Percentiles rank a stretch among this genome's conserved stretches.
Conservation (phyloP, 2,888 invertebrate genomes). For the Epicampocera succincta region DNA sequence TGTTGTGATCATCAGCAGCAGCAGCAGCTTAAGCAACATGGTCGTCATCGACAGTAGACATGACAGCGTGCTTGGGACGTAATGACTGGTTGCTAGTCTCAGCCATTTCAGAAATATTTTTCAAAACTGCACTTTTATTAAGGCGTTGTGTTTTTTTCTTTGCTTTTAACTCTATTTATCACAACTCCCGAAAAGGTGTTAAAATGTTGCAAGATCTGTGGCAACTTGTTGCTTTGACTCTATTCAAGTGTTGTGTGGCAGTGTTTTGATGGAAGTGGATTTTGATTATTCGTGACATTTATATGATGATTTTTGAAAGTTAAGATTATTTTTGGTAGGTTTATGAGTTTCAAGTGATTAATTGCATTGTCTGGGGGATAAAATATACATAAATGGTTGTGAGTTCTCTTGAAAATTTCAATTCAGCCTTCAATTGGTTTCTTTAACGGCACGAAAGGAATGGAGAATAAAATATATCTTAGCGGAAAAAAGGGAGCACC, state of each 20-base stretch:
- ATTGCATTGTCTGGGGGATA: conserved; percentile 31
- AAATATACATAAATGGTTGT: not conserved
- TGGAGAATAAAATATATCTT: not conserved
- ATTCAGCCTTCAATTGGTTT: conserved; percentile 24
- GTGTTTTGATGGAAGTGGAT: conserved; percentile 65
- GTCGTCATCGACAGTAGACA: conserved; percentile 30
- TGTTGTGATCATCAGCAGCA: conserved; percentile 27
- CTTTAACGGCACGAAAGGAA: too few relatives aligned
- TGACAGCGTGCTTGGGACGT: conserved; percentile 57
- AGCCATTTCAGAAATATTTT: conserved; percentile 63
- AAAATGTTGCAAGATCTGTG: conserved; percentile 61
- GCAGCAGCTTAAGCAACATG: conserved; percentile 4
- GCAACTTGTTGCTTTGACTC: conserved; percentile 60
- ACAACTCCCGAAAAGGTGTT: conserved; percentile 43
- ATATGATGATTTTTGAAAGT: conserved; percentile 65
- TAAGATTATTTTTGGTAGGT: conserved; percentile 26
- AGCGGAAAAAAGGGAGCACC: too few relatives aligned
- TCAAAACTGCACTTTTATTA: conserved; percentile 67
- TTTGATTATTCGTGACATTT: conserved; percentile 70
- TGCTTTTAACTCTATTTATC: not conserved
- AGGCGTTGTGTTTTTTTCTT: conserved; percentile 22
- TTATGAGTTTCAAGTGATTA: conserved; percentile 30
- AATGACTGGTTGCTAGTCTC: conserved; percentile 56
- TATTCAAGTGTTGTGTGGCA: conserved; percentile 32
- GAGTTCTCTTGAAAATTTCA: conserved; percentile 6